Evolutionary conservation across 2,888 invertebrate species (phyloP).

Genomic region (Sarcophaga caerulescens): DNA sequence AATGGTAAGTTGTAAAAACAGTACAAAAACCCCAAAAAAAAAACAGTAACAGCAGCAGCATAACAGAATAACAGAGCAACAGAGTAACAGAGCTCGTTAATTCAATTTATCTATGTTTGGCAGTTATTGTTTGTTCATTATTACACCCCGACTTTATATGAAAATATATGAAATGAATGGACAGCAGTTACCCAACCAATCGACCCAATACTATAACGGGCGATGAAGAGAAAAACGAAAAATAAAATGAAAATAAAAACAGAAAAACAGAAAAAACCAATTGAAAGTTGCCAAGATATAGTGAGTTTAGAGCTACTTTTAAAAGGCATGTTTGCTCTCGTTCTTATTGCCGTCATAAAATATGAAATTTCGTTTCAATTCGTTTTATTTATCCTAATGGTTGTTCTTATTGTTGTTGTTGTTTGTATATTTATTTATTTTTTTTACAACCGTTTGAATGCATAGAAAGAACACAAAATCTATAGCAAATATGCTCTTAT

Average conservation of each 20-base stretch:
- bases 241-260: neutral
- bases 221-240: neutral
- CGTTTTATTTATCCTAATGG: constrained; percentile 65
- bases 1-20: neutral
- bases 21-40: constrained; percentile 24
- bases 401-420: constrained; percentile 32
- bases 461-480: neutral
- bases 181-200: neutral
- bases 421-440: neutral
- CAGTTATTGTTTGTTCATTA: constrained; percentile 72
- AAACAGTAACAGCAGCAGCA: neutral
- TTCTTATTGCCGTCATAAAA: constrained; percentile 67
- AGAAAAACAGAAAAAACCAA: constrained; percentile 15
- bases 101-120: constrained; percentile 73
- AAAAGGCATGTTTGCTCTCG: constrained; percentile 65
- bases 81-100: constrained; percentile 69
- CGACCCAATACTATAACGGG: neutral
- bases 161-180: neutral
- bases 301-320: constrained; percentile 51
- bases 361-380: constrained; percentile 66
- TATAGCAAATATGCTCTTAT: constrained; percentile 52
- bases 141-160: constrained; percentile 59
- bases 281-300: constrained; percentile 25
- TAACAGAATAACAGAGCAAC: neutral
- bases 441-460: neutral